Percentiles rank a stretch among this genome's conserved stretches.
phyloP scores from a whole-genome alignment of 2,113 vertebrate species.

The Malurus melanocephalus region DNA sequence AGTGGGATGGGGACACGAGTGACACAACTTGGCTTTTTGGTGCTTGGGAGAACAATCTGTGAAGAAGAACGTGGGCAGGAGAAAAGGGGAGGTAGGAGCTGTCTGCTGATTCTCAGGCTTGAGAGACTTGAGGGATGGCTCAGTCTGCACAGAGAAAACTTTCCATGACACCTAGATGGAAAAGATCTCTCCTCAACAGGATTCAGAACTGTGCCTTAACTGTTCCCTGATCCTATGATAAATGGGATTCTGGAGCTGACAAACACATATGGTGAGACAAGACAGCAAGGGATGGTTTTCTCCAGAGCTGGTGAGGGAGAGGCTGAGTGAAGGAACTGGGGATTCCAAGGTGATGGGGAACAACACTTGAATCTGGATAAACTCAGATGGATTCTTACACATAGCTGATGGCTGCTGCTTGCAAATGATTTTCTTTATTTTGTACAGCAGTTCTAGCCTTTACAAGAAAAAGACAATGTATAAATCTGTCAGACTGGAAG shows the following conservation, averaged over 20 bases:
- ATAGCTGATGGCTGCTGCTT: background rate
- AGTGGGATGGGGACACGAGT: background rate
- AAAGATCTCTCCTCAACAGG: background rate
- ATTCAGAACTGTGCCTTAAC: background rate
- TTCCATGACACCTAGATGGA: background rate
- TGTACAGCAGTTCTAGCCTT: background rate
- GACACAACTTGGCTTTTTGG: background rate
- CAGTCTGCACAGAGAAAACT: background rate
- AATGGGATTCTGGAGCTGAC: background rate
- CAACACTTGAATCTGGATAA: background rate
- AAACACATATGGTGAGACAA: background rate
- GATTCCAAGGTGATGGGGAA: background rate
- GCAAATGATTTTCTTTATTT: slow-evolving; percentile 5
- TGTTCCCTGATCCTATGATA: fast-evolving
- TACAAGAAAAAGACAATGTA: background rate
- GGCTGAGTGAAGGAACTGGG: background rate
- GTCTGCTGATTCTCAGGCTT: background rate
- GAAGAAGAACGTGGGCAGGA: background rate
- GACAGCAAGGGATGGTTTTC: background rate
- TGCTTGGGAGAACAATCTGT: slow-evolving; percentile 2
- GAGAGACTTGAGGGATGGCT: slow-evolving; percentile 19
- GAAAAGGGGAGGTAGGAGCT: background rate
- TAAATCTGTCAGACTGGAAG: slow-evolving; percentile 1
- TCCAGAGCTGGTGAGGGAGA: background rate
- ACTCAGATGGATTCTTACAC: background rate